A percentile compares a stretch with the other conserved stretches of the same genome.
phyloP scores from a whole-genome alignment of 2,888 invertebrate genomes.

The Meteorus colon region DNA sequence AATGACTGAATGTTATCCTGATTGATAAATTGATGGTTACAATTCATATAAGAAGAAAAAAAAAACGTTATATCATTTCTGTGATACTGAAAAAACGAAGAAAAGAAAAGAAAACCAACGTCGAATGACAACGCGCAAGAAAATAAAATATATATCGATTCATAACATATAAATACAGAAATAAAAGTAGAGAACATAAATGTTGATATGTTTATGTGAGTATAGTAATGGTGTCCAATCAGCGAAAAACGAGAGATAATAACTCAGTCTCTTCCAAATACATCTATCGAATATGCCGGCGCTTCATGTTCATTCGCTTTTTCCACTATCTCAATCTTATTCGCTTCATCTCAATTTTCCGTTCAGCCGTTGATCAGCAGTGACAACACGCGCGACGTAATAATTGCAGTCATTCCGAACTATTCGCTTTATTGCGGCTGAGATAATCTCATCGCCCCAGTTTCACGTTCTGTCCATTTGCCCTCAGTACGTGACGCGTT shows the following conservation, averaged over 20 bases:
- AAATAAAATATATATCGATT: constrained; percentile 7
- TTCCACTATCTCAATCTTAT: not conserved
- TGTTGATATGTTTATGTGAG: constrained; percentile 5
- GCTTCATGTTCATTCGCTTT: constrained; percentile 17
- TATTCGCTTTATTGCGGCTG: constrained; percentile 67
- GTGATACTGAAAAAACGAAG: not conserved
- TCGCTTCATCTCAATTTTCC: constrained; percentile 20
- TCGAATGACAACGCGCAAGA: not conserved
- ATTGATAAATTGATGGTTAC: not conserved
- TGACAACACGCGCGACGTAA: constrained; percentile 64
- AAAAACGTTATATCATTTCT: not conserved
- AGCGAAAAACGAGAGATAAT: constrained; percentile 5
- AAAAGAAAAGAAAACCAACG: not conserved
- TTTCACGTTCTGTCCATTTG: constrained; percentile 67
- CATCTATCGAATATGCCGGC: constrained; percentile 15
- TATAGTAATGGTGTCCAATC: constrained; percentile 1
- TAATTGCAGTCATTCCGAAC: constrained; percentile 70
- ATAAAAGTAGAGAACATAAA: not conserved
- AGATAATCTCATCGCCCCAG: constrained; percentile 69
- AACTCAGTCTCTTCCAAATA: constrained; percentile 14
- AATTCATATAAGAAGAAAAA: not conserved
- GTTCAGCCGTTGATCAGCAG: constrained; percentile 35
- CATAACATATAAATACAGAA: not conserved
- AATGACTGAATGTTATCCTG: not conserved
- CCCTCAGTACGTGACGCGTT: constrained; percentile 64